Conservation (phyloP, 2,888 invertebrate species). For the Drosophila algonquin region DNA sequence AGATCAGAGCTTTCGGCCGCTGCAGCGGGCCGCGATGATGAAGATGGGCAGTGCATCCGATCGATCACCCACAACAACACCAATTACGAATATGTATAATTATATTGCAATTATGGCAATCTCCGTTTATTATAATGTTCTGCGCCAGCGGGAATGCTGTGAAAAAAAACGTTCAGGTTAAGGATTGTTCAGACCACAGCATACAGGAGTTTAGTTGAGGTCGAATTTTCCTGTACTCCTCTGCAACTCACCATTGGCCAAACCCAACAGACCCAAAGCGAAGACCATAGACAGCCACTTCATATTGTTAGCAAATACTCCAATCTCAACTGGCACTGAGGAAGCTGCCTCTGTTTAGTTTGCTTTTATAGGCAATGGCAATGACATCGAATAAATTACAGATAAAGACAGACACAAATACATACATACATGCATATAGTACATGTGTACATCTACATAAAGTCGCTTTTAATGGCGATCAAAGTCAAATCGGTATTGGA, state of each 20-base stretch:
- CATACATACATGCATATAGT: no score
- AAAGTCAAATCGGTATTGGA: no score
- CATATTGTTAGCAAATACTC: conserved; percentile 36
- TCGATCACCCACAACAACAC: no score
- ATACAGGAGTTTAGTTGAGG: no score
- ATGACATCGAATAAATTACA: not conserved
- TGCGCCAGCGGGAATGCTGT: conserved; percentile 47
- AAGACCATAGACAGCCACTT: conserved; percentile 49
- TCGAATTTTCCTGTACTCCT: no score
- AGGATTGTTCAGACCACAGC: not conserved
- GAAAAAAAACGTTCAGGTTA: not conserved
- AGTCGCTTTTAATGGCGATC: no score
- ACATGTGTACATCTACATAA: no score
- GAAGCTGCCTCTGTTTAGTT: not conserved
- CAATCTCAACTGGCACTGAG: conserved; percentile 27
- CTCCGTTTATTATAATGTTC: conserved; percentile 61
- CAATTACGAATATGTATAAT: no score
- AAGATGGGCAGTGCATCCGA: no score
- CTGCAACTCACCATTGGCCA: conserved; percentile 52
- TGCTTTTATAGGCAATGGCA: conserved; percentile 44
- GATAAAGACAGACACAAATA: not conserved
- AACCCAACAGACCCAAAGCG: conserved; percentile 49
- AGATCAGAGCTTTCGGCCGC: no score
- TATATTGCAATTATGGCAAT: conserved; percentile 52
- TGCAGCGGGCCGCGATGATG: no score